Evolutionary conservation across 2,888 invertebrate species (phyloP).

Genomic region (Epirrhoe tristata): DNA sequence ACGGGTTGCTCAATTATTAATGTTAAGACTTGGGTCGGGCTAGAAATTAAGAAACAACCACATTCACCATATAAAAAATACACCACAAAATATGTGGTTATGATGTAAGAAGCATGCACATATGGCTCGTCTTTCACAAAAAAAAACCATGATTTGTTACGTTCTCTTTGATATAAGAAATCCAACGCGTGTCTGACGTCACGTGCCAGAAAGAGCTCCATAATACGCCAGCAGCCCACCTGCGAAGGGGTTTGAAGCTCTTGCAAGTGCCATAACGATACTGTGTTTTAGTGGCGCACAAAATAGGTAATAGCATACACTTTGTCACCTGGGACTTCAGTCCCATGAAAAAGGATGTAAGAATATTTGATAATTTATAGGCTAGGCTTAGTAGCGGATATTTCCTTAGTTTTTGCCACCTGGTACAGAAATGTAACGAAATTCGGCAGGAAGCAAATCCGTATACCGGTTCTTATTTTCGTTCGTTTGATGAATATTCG

Average conservation of each 20-base stretch:
- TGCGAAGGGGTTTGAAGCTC: slow-evolving; percentile 45
- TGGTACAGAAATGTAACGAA: too few relatives aligned
- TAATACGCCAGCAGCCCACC: slow-evolving; percentile 40
- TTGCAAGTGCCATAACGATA: slow-evolving; percentile 40
- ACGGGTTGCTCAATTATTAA: neutral
- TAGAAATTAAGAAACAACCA: too few relatives aligned
- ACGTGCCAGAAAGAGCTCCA: neutral
- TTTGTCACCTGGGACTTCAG: slow-evolving; percentile 18
- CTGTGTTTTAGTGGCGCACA: slow-evolving; percentile 38
- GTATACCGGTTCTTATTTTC: too few relatives aligned
- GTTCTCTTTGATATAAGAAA: neutral
- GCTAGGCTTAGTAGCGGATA: neutral
- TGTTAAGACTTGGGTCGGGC: too few relatives aligned
- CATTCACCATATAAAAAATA: too few relatives aligned
- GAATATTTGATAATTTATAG: neutral
- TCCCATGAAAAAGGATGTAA: slow-evolving; percentile 1
- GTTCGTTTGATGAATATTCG: too few relatives aligned
- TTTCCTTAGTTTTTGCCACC: too few relatives aligned
- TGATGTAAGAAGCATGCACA: too few relatives aligned
- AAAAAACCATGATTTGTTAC: too few relatives aligned
- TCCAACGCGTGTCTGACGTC: neutral
- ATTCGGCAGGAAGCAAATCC: too few relatives aligned
- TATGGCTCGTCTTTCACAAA: too few relatives aligned
- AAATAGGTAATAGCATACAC: slow-evolving; percentile 19
- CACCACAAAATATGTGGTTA: too few relatives aligned